These are phyloP conservation scores for Leuciscus idus DNA, from an alignment of 2,113 vertebrate species.

Conservation along the genomic window DNA sequence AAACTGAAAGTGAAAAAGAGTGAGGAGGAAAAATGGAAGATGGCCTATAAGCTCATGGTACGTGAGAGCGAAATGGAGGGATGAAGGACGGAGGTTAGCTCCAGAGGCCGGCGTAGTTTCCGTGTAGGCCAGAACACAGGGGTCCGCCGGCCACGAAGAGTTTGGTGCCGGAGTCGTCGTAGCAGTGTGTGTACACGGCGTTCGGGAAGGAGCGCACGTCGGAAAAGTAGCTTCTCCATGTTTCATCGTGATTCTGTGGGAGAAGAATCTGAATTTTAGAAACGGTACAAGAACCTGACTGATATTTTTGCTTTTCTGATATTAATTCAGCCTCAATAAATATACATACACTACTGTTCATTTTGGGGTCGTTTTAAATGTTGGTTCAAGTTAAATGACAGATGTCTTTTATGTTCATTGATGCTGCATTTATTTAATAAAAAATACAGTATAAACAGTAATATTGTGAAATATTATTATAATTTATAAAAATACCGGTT, in stretches of 20 bases:
- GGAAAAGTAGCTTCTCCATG: slow-evolving; percentile 98
- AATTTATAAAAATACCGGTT: not conserved
- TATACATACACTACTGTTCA: not conserved
- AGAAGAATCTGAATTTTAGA: not conserved
- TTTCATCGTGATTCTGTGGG: slow-evolving; percentile 93
- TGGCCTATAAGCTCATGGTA: slow-evolving; percentile 11
- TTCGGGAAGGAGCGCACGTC: slow-evolving; percentile 96
- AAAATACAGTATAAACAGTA: not conserved
- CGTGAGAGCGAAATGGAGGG: slow-evolving; percentile 22
- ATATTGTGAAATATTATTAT: not conserved
- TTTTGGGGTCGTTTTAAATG: no score
- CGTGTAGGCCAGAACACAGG: slow-evolving; percentile 95
- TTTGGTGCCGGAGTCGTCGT: slow-evolving; percentile 95
- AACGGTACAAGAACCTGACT: not conserved
- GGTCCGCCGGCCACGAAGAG: slow-evolving; percentile 98
- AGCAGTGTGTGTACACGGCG: slow-evolving; percentile 99
- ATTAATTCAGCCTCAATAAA: not conserved
- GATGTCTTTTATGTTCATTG: not conserved
- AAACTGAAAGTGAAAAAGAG: not conserved
- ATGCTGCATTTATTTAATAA: not conserved
- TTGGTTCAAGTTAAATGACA: no score
- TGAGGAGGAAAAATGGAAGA: not conserved
- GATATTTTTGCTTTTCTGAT: not conserved
- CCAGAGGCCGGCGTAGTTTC: slow-evolving; percentile 98
- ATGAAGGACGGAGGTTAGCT: slow-evolving; percentile 78